A percentile compares a stretch with the other conserved stretches of the same genome.
These are phyloP conservation scores for Chionomys nivalis DNA, from an alignment of 2,113 vertebrate genomes.

Conservation along the genomic window DNA sequence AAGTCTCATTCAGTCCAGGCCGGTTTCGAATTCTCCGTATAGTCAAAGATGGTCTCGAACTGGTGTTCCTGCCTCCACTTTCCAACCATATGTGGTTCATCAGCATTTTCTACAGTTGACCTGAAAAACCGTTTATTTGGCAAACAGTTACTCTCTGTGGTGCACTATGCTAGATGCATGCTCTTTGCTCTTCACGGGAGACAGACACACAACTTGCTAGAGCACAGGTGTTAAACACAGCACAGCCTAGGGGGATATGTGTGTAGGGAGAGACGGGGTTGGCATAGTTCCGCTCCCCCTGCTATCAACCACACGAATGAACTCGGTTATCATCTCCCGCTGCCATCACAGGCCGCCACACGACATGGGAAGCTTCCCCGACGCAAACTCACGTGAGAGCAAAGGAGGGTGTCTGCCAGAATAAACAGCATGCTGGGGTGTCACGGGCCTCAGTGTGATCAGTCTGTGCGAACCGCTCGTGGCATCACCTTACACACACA, in stretches of 20 bases:
- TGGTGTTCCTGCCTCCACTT: background rate
- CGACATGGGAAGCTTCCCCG: background rate
- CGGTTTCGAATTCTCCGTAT: background rate
- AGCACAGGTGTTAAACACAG: background rate
- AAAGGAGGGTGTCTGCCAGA: constrained; percentile 63
- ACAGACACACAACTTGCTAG: background rate
- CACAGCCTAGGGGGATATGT: background rate
- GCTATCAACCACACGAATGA: background rate
- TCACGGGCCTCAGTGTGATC: constrained; percentile 63
- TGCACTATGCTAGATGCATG: fast-evolving
- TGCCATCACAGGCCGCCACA: fast-evolving
- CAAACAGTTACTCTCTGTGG: background rate
- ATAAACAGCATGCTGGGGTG: constrained; percentile 4
- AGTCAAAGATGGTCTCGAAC: background rate
- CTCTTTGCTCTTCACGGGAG: background rate
- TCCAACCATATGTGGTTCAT: background rate
- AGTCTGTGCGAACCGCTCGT: background rate
- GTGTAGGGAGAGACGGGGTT: background rate
- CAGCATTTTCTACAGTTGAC: background rate
- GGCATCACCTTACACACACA: constrained; percentile 58
- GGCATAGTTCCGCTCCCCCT: background rate
- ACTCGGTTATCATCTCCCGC: background rate
- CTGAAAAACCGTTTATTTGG: background rate
- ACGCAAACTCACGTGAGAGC: background rate
- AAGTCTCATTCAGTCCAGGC: background rate